Percentiles rank a stretch among this genome's conserved stretches.
phyloP scores from a whole-genome alignment of 2,888 invertebrate species.

The Ephialtes manifestator region DNA sequence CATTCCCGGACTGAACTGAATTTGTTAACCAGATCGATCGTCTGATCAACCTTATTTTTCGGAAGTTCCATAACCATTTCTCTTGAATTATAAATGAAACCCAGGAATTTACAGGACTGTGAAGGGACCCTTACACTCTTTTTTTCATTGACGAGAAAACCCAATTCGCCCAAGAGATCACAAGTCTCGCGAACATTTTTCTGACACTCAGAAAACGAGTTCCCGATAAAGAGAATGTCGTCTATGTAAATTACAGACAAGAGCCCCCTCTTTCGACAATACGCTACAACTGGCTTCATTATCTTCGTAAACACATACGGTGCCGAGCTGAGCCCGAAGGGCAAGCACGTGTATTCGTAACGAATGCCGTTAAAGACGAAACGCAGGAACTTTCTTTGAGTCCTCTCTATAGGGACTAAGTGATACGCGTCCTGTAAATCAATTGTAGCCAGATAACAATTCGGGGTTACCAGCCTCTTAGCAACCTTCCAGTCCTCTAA shows the following conservation, averaged over 20 bases:
- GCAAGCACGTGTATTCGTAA: constrained; percentile 18
- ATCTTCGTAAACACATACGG: constrained; percentile 23
- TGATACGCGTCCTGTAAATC: constrained; percentile 20
- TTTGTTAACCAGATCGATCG: background rate
- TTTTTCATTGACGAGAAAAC: constrained; percentile 15
- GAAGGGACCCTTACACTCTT: constrained; percentile 6
- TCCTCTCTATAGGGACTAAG: background rate
- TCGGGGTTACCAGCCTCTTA: too few species aligned
- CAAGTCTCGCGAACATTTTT: background rate
- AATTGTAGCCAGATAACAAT: background rate
- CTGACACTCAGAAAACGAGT: background rate
- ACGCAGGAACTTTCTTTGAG: background rate
- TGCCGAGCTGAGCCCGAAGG: constrained; percentile 13
- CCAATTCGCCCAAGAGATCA: background rate
- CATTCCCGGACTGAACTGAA: background rate
- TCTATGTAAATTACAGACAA: constrained; percentile 17
- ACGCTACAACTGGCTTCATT: background rate
- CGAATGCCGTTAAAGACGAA: background rate
- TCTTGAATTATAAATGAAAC: constrained; percentile 1
- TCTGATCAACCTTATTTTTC: too few species aligned
- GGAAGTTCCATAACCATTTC: constrained; percentile 4
- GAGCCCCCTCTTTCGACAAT: background rate
- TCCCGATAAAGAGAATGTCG: constrained; percentile 8
- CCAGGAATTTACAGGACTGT: background rate
- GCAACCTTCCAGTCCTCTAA: constrained; percentile 9